Percentiles rank a stretch among this genome's conserved stretches.
Conservation (phyloP, 2,888 invertebrate genomes). For the Nymphalis urticae region DNA sequence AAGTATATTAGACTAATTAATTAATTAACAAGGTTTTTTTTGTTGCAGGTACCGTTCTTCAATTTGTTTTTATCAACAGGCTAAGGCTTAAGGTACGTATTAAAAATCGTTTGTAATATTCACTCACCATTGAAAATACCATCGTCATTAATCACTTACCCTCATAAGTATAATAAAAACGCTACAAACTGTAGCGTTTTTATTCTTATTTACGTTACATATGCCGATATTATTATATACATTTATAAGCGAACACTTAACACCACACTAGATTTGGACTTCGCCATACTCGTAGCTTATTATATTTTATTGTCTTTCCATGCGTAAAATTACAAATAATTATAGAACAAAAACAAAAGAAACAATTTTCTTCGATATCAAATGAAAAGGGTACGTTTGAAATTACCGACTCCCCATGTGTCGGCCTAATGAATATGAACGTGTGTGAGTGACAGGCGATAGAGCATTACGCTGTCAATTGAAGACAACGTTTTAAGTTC, state of each 20-base stretch:
- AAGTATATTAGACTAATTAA: too few species aligned
- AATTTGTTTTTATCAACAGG: background rate
- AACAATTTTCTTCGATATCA: background rate
- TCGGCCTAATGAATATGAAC: constrained; percentile 22
- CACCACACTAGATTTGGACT: too few species aligned
- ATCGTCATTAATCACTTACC: too few species aligned
- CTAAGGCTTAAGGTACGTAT: constrained; percentile 1
- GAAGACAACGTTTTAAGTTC: constrained; percentile 19
- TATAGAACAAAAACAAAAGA: background rate
- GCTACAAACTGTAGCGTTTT: too few species aligned
- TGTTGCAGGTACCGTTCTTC: background rate
- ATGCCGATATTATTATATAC: too few species aligned
- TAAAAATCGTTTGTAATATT: background rate
- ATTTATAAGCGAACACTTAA: too few species aligned
- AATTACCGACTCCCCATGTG: constrained; percentile 16
- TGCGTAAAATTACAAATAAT: too few species aligned
- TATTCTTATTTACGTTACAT: too few species aligned
- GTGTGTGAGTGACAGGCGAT: constrained; percentile 25
- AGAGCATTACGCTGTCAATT: constrained; percentile 25
- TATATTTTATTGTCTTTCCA: too few species aligned
- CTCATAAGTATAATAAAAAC: too few species aligned
- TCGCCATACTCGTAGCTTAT: too few species aligned
- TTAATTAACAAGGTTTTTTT: background rate
- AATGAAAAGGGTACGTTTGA: constrained; percentile 6
- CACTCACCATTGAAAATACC: too few species aligned